These are phyloP conservation scores for Hycleus phaleratus DNA, from an alignment of 1,140 invertebrate genomes.

Conservation along the genomic window DNA sequence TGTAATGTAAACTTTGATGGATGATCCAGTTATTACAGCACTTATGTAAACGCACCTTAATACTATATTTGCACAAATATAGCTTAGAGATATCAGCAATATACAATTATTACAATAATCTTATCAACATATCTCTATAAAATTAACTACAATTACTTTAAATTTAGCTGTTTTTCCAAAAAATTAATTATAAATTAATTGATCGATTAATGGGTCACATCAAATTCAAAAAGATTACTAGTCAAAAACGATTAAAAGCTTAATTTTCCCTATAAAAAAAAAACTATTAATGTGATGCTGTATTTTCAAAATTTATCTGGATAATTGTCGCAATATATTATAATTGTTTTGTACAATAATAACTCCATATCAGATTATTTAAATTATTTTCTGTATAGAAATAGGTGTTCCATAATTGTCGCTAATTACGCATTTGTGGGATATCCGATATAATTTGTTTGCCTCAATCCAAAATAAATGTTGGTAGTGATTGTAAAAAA, in stretches of 20 bases:
- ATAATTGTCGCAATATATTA: no score
- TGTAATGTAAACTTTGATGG: slow-evolving; percentile 46
- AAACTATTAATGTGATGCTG: no score
- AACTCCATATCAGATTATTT: no score
- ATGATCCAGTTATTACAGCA: slow-evolving; percentile 4
- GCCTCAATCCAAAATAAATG: neutral
- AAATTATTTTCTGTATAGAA: slow-evolving; percentile 3
- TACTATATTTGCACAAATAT: slow-evolving; percentile 8
- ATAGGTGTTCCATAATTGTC: neutral
- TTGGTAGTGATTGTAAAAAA: slow-evolving; percentile 11
- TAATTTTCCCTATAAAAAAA: no score
- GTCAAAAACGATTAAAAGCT: no score
- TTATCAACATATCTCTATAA: slow-evolving; percentile 9
- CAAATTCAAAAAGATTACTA: no score
- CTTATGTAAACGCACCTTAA: slow-evolving; percentile 14
- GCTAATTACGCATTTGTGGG: neutral
- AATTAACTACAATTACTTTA: neutral
- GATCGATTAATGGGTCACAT: neutral
- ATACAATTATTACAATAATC: neutral
- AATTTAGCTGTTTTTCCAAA: slow-evolving; percentile 1
- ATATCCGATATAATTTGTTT: neutral
- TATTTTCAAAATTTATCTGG: no score
- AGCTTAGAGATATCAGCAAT: slow-evolving; percentile 8
- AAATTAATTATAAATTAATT: slow-evolving; percentile 2
- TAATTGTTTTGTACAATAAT: no score